Conservation (phyloP, 2,113 vertebrate species). For the Phalacrocorax pelagicus region DNA sequence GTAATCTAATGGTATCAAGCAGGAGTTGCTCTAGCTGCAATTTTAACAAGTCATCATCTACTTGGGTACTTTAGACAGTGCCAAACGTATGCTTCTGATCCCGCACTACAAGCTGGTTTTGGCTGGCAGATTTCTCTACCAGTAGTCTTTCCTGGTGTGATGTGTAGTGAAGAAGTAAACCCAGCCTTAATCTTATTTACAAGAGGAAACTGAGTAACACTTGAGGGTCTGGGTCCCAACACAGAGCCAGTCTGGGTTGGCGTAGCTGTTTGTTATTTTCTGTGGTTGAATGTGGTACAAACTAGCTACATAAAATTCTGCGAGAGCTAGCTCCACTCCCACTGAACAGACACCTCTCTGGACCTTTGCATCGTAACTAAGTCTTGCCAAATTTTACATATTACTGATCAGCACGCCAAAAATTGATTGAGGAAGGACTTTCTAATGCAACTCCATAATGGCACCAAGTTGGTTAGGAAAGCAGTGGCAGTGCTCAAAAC, state of each 20-base stretch:
- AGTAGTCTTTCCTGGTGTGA: background rate
- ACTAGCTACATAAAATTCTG: background rate
- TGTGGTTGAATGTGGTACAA: background rate
- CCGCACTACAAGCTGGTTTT: background rate
- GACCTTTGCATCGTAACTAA: background rate
- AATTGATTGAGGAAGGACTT: background rate
- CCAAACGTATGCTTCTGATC: background rate
- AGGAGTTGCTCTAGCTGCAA: background rate
- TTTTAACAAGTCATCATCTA: background rate
- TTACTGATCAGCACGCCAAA: background rate
- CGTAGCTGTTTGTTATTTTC: background rate
- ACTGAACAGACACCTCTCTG: background rate
- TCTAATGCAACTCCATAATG: background rate
- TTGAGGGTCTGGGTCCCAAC: background rate
- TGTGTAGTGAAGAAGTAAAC: background rate
- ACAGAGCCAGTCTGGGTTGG: background rate
- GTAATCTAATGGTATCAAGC: background rate
- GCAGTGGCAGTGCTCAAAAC: background rate
- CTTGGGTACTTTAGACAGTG: background rate
- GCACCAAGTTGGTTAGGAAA: background rate
- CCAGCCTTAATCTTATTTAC: background rate
- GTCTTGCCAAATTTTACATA: background rate
- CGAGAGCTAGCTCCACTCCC: background rate
- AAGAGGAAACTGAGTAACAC: background rate
- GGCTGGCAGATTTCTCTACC: background rate